A percentile compares a stretch with the other conserved stretches of the same genome.
Evolutionary conservation across 2,888 invertebrate genomes (phyloP).

Genomic region (Fabriciana adippe): DNA sequence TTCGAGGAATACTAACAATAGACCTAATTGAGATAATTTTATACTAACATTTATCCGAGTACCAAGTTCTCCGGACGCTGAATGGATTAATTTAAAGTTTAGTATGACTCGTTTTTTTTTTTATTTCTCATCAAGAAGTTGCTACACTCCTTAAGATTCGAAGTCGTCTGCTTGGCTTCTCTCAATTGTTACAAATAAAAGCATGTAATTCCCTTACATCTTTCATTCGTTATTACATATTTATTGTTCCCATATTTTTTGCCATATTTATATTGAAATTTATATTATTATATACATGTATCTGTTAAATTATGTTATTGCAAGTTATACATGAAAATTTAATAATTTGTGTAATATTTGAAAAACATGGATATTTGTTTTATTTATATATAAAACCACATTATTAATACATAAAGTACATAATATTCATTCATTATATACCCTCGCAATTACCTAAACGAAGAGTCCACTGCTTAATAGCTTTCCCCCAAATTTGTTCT

Average conservation of each 20-base stretch:
- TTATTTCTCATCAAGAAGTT: conserved; percentile 12
- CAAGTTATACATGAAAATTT: not conserved
- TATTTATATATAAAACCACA: not conserved
- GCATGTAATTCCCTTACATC: conserved; percentile 10
- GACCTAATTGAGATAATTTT: not conserved
- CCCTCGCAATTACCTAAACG: not conserved
- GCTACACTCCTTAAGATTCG: conserved; percentile 1
- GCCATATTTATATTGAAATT: no score
- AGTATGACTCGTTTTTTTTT: conserved; percentile 2
- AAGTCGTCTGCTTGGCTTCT: conserved; percentile 21
- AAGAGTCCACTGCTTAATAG: not conserved
- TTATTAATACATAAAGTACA: not conserved
- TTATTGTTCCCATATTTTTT: no score
- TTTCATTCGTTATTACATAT: not conserved
- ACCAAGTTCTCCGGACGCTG: conserved; percentile 11
- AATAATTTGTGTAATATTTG: not conserved
- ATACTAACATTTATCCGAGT: conserved; percentile 1
- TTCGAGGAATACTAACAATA: not conserved
- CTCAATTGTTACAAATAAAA: not conserved
- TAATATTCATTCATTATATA: conserved; percentile 17
- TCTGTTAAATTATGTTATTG: no score
- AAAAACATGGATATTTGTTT: not conserved
- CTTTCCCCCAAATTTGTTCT: conserved; percentile 20
- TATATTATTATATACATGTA: not conserved
- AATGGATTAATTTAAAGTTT: conserved; percentile 25